Percentiles rank a stretch among this genome's conserved stretches.
These are phyloP conservation scores for Narcine bancroftii DNA, from an alignment of 2,113 vertebrate genomes.

Conservation along the genomic window DNA sequence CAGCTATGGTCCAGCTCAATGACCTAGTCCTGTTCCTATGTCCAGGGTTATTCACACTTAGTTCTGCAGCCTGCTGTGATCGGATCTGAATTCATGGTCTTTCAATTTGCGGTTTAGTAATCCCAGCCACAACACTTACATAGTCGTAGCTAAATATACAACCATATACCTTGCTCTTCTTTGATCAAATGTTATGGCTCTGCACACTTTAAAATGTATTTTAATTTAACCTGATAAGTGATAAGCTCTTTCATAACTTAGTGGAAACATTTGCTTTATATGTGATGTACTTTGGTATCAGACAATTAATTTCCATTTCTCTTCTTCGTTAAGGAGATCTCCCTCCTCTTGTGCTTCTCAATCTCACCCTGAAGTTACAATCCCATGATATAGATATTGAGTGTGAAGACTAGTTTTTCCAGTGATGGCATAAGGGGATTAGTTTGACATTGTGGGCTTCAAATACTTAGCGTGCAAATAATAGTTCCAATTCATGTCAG, in stretches of 20 bases:
- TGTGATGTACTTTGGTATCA: neutral
- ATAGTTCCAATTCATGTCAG: neutral
- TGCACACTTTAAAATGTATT: neutral
- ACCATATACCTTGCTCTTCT: neutral
- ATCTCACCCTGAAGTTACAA: neutral
- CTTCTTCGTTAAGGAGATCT: neutral
- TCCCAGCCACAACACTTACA: neutral
- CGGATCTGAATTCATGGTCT: neutral
- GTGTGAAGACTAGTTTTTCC: neutral
- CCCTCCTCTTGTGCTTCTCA: neutral
- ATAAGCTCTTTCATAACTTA: neutral
- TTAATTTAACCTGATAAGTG: conserved; percentile 15
- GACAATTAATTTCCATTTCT: neutral
- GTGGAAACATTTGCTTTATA: neutral
- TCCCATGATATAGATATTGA: neutral
- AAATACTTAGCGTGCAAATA: too few species aligned
- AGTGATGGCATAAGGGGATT: neutral
- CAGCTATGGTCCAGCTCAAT: neutral
- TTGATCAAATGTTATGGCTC: neutral
- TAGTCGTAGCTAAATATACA: neutral
- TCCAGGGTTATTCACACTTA: neutral
- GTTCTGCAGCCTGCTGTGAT: neutral
- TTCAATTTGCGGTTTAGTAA: neutral
- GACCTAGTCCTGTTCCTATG: neutral
- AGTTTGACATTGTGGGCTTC: neutral